Evolutionary conservation across 2,797 vertebrate species (phyloP), one percentile per base, ranked within the genome.

Genomic region (Poecilia velifera): DNA sequence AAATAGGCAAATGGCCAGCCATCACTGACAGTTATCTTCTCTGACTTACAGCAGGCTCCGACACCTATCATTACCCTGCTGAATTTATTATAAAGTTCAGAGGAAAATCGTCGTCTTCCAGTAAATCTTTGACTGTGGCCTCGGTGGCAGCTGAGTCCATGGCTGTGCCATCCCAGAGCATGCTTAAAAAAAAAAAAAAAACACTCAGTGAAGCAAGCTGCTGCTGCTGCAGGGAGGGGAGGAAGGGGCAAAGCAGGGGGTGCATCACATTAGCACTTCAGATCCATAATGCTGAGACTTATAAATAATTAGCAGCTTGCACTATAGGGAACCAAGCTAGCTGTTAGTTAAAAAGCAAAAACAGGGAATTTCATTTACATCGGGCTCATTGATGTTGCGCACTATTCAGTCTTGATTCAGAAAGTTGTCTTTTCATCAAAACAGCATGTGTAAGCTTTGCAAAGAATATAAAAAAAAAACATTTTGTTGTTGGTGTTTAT

Each of bases 261-360:
- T 71, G 86, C 55, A 85, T 82, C 79, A 89, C 87, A 92, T 93
- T 92, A 91, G 83, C 81, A 78, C 87, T 84, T 86, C 68, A 81
- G 80, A 90, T 91, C 87, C 84, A 89, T 87, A 91, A 86, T 77
- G 64, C 82, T 76, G 57, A 43, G 78, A 91, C 79, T 83, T 87
- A 84, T 90, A 89, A 87, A 90, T 90, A 91, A 92, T 93, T 84
- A 89, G 82, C 70, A 66, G n/a, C 55, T 51, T 73, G 72, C 88
- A 74, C 84, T 70, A 76, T 53, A 79, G 78, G 73, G 82, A 87
- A 76, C 12, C 68, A 39, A 41, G 53, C 81, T 34, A 5, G 82
- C 74, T 76, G 79, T 78, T 25, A 39, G 84, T 68, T 83, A 16
- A 73, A 75, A 90, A 84, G 77, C 22, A 89, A 88, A 83, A 87